Base-by-base conservation (phyloP, 2,888 invertebrate species). In the Boloria selene region DNA sequence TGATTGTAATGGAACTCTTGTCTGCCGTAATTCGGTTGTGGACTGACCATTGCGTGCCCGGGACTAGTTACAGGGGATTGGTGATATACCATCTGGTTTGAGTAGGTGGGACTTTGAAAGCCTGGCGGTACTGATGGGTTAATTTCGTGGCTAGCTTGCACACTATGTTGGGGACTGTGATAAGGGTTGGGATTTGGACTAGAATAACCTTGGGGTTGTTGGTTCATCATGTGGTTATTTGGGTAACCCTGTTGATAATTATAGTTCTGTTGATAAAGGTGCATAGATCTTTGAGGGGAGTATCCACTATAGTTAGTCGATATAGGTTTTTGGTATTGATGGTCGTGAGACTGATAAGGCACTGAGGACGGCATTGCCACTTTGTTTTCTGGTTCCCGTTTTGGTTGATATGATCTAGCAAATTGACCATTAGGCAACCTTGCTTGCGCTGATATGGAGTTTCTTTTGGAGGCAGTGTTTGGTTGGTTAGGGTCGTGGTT, bases 251-350 rank as follows among this genome's bases (percentile, higher is more conserved):
- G 90, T 71, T 86, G 90, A 71, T 87, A 91, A 69, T 79, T 84
- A 71, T 85, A 91, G 71, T 86, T 87, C 69, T 87, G 89, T 73
- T 86, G 90, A 68, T 87, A 91, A 65, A 88, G 89, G 69, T 85
- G 87, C 78, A 88, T 81, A 22, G 86, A 77, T 67, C 86, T 78
- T 74, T 91, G 92, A 26, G 88, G 85, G 14, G 89, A 87, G 70
- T 85, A 90, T 14, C 87, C 88, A 68, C 88, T 91, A 66, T 84
- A 91, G 69, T 80, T 85, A 47, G 77, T 70, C 17, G 84, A 76
- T 22, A 77, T 65, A 4, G 88, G 81, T 75, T 92, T 93, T 72
- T 92, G 92, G 69, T 92, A 92, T 67, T 90, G 91, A 72, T 92
- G 92, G 69, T 92, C 93, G 68, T 91, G 88, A 50, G 90, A 85